Evolutionary conservation across 2,113 vertebrate genomes (phyloP).

Genomic region (Craseonycteris thonglongyai): DNA sequence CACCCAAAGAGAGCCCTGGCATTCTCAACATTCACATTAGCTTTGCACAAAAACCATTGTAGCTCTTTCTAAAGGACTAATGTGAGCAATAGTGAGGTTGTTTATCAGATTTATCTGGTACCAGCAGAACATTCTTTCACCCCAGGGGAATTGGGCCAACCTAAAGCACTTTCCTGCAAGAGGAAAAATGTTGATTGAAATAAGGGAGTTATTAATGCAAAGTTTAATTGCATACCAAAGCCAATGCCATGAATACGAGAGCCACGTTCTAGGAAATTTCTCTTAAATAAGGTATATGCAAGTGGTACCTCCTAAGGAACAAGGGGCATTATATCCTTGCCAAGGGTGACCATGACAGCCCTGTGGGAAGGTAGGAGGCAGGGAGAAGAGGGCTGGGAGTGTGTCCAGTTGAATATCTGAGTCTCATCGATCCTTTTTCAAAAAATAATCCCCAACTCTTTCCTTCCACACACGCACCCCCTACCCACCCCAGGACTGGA

Average conservation of each 20-base stretch:
- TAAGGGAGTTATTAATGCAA: background rate
- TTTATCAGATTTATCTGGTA: constrained; percentile 47
- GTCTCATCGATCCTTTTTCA: background rate
- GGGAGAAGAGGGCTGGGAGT: background rate
- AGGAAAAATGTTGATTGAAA: background rate
- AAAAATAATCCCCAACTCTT: background rate
- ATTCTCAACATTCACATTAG: constrained; percentile 43
- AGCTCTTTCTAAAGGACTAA: constrained; percentile 46
- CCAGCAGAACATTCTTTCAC: background rate
- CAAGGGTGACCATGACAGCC: background rate
- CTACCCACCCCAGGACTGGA: background rate
- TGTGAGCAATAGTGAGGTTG: background rate
- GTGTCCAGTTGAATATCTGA: background rate
- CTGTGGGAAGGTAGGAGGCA: background rate
- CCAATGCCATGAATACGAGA: background rate
- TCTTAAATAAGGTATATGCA: background rate
- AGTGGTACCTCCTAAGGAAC: background rate
- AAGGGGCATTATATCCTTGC: background rate
- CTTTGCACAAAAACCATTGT: constrained; percentile 51
- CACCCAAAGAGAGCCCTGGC: constrained; percentile 46
- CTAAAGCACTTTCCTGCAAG: background rate
- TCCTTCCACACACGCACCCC: background rate
- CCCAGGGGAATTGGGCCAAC: background rate
- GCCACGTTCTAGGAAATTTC: background rate
- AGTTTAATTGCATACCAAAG: background rate